These are phyloP conservation scores for Ricordea florida DNA, from an alignment of 92 coral and sea anemone genomes.

Conservation along the genomic window DNA sequence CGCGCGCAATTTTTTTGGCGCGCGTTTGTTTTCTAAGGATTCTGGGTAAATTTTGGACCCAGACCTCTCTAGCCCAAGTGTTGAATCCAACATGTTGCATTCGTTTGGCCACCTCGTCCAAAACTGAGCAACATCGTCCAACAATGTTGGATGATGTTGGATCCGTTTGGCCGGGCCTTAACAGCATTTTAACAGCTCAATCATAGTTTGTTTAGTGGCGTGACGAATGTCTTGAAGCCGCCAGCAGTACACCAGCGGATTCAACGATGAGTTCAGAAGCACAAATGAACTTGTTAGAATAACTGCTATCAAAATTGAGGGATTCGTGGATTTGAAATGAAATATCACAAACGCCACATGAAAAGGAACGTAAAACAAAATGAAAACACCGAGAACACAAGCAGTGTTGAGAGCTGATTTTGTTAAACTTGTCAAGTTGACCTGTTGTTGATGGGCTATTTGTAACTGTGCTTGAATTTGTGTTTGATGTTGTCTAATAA, in stretches of 20 bases:
- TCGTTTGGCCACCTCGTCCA: no score
- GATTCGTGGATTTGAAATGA: background rate
- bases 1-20: no score
- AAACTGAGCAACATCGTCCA: no score
- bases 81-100: no score
- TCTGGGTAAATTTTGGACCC: no score
- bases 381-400: background rate
- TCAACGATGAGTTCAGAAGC: background rate
- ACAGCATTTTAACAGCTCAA: no score
- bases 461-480: conserved; percentile 1
- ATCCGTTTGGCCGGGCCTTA: no score
- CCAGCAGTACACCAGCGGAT: background rate
- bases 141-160: no score
- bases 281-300: background rate
- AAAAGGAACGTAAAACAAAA: background rate
- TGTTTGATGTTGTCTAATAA: background rate
- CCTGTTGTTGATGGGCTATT: background rate
- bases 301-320: background rate
- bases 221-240: background rate
- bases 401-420: background rate
- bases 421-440: background rate
- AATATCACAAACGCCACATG: background rate
- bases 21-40: no score
- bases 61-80: no score
- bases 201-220: background rate